Evolutionary conservation across 1,140 invertebrate species (phyloP), one percentile per base, ranked within the genome.

Genomic region (Tribolium madens): DNA sequence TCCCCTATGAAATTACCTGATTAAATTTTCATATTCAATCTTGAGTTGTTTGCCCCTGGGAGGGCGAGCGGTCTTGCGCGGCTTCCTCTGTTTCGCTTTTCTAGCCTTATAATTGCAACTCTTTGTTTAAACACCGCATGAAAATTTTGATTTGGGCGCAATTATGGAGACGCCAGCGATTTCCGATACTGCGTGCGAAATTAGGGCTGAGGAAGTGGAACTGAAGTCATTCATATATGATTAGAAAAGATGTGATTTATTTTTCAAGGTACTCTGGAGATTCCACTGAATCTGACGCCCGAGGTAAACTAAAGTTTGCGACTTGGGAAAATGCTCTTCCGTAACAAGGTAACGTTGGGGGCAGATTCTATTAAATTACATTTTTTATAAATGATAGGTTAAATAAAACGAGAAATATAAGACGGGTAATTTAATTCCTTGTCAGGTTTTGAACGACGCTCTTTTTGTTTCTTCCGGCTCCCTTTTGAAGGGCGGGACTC

Each of bases 11-110:
- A 89, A 89, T 89, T 89, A 89, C 87, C 87, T 88, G 87, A 89
- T 90, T 90, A 89, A 90, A 89, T 88, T 90, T 90, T 90, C 89
- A 90, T 89, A 89, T 90, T 90, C 89, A 90, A 90, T 90, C 88
- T 89, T 88, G 87, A 87, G 87, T 88, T 89, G 88, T 88, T 89
- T 84, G 81, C 84, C 81, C 83, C 46, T 73, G 83, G 83, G 84
- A 84, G 72, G 75, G n/a, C 53, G 71, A 72, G 36, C 47, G 17
- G 46, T 52, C 46, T 47, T 21, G 26, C 9, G n/a, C 47, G 15
- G 18, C 70, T 26, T 72, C 26, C 70, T 36, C 42, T 72, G 47
- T 72, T 46, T 26, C 21, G 21, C 57, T 60, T 60, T 60, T 26
- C 53, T 60, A 10, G 15, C 18, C 6, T 64, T 26, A 42, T 64